Evolutionary conservation across 2,113 vertebrate genomes (phyloP), one percentile per base, ranked within the genome.

Genomic region (Prolemur simus): DNA sequence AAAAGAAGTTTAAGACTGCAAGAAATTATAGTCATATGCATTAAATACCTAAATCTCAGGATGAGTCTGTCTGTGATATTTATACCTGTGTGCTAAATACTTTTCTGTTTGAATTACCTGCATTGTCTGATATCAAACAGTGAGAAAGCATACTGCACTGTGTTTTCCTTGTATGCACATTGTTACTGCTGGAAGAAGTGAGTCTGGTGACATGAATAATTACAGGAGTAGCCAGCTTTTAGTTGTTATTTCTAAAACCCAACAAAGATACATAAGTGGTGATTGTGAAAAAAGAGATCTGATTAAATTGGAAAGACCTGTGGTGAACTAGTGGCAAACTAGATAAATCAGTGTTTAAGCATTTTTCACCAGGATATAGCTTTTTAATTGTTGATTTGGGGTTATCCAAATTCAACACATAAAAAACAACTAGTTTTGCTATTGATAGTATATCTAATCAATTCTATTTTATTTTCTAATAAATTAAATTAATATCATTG

Each of bases 211-310:
- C 1, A 9, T 17, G 23, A 81, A 63, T 42, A 69, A n/a, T 8
- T 85, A 71, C 0, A 52, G 49, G 39, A 71, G 25, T 2, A 54
- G 2, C 18, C n/a, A 66, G 12, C 3, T 77, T 90, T 82, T 18
- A 29, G 64, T 81, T 96, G 82, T 77, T 95, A 71, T 56, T 87
- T 95, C 47, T 39, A 73, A 95, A 96, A 54, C 5, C 47, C 13
- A 81, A 85, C 32, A 88, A 69, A 93, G 37, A 54, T 3, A 47
- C 25, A 73, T 95, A 73, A 95, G 54, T 88, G 68, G n/a, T 83
- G 78, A 39, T 78, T 95, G 56, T 87, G 58, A 81, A 93, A 91
- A 91, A 92, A 95, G 80, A 78, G 1, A 63, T 0, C 39, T 87
- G 52, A 82, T 92, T 87, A 96, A 81, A 73, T 39, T 82, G 69